These are phyloP conservation scores for Copidosoma floridanum DNA, from an alignment of 1,140 invertebrate species.

Conservation along the genomic window DNA sequence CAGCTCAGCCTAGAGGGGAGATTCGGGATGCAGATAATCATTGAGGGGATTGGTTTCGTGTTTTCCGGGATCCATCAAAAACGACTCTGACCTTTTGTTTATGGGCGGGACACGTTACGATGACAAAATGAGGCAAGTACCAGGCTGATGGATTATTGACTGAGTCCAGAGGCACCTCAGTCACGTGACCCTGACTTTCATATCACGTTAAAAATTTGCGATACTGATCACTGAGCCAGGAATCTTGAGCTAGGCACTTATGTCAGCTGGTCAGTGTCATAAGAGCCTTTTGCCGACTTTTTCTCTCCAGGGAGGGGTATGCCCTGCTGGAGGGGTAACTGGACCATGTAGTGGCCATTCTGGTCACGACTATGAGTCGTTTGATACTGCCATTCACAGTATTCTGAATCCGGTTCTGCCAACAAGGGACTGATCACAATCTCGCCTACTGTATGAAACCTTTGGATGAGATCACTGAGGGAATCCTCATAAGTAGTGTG, in stretches of 20 bases:
- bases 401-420: too few species aligned
- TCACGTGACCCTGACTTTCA: not conserved
- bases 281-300: not conserved
- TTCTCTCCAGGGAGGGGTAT: not conserved
- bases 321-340: not conserved
- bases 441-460: too few species aligned
- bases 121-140: conserved; percentile 31
- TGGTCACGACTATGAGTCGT: not conserved
- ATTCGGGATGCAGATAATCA: conserved; percentile 31
- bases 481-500: too few species aligned
- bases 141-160: not conserved
- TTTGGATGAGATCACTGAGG: too few species aligned
- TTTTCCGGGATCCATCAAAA: conserved; percentile 41
- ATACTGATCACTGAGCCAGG: not conserved
- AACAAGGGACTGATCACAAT: too few species aligned
- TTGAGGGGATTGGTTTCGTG: conserved; percentile 36
- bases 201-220: not conserved
- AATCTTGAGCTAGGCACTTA: not conserved
- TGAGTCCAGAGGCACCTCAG: not conserved
- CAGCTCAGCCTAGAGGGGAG: conserved; percentile 16
- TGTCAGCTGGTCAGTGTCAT: not conserved
- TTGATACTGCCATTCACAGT: too few species aligned
- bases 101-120: not conserved
- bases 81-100: conserved; percentile 31
- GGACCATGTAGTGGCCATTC: not conserved